Evolutionary conservation across 1,140 invertebrate species (phyloP).

Genomic region (Drosophila sp.): DNA sequence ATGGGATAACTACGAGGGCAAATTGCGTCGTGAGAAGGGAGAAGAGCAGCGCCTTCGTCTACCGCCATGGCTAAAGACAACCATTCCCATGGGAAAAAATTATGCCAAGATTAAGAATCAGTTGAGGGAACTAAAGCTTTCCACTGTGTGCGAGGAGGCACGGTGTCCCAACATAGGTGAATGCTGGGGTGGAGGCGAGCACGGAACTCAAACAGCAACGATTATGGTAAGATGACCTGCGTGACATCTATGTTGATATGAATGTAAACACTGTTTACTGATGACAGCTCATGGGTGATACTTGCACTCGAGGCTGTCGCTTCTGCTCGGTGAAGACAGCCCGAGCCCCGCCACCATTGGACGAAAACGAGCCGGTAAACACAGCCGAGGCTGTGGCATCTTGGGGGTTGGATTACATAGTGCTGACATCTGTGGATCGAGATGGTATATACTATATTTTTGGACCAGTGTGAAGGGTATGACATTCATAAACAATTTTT

Average conservation of each 20-base stretch:
- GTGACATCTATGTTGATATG: conserved; percentile 43
- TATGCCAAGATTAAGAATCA: conserved; percentile 94
- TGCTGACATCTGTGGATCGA: conserved; percentile 98
- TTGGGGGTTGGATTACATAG: conserved; percentile 99
- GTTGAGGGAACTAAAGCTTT: conserved; percentile 93
- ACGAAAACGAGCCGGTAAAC: conserved; percentile 95
- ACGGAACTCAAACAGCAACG: conserved; percentile 94
- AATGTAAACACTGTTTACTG: conserved; percentile 38
- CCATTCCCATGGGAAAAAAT: conserved; percentile 95
- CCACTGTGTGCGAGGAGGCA: conserved; percentile 99
- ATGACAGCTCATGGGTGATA: conserved; percentile 94
- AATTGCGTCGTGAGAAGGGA: conserved; percentile 92
- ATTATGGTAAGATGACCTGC: conserved; percentile 89
- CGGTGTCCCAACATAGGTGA: conserved; percentile 99
- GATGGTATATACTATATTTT: conserved; percentile 86
- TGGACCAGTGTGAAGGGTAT: not conserved
- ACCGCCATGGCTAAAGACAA: conserved; percentile 98
- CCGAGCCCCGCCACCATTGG: conserved; percentile 93
- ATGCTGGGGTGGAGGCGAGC: conserved; percentile 98
- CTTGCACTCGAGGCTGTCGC: conserved; percentile 95
- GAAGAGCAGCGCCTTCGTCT: conserved; percentile 92
- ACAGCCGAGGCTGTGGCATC: conserved; percentile 95
- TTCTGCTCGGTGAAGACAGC: conserved; percentile 99
- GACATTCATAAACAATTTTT: conserved; percentile 77
- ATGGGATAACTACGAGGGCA: conserved; percentile 88